Base-by-base conservation (phyloP, 2,888 invertebrate genomes). In the Watsonalla cultraria region DNA sequence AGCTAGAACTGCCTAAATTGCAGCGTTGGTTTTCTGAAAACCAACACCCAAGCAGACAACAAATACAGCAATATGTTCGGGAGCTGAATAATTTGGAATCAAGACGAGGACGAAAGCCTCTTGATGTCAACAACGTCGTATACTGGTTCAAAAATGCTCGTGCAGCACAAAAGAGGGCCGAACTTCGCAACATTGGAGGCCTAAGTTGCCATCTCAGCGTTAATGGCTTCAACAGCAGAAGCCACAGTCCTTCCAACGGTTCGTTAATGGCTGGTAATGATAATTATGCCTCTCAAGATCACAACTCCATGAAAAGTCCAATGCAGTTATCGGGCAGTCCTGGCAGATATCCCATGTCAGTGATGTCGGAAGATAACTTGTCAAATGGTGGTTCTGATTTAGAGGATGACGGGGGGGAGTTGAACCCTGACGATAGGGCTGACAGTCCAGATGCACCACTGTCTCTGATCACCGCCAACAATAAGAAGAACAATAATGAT, bases 91-190 rank as follows among this genome's bases (percentile, higher is more conserved):
- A 95, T 57, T 88, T 98, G 61, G 98, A 98, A 75, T 98, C 98
- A 51, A 93, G 99, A 46, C 93, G 97, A 52, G 98, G 98, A 0
- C 92, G 98, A 50, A 98, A 98, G 76, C 98, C 98, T 0, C 90
- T 99, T 52, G 98, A 99, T 83, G 95, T 98, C 5, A 98, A 98
- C 76, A 98, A 98, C 78, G 98, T 98, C 13, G 98, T 98, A 13
- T 97, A 97, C 75, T 97, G 97, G 97, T 99, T 99, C 87, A 98
- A 99, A 82, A 99, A 99, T 78, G 98, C 99, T 0, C 92, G 99
- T 52, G 99, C 99, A 0, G 98, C 98, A 0, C 97, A 97, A 79
- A 97, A 98, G 76, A 92, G 98, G 46, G 97, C 97, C 4, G 97
- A 97, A 86, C 91, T 95, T 72, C 91, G 96, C 61, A 91, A 93